Evolutionary conservation across 1,140 invertebrate species (phyloP).

Genomic region (Homarus americanus): DNA sequence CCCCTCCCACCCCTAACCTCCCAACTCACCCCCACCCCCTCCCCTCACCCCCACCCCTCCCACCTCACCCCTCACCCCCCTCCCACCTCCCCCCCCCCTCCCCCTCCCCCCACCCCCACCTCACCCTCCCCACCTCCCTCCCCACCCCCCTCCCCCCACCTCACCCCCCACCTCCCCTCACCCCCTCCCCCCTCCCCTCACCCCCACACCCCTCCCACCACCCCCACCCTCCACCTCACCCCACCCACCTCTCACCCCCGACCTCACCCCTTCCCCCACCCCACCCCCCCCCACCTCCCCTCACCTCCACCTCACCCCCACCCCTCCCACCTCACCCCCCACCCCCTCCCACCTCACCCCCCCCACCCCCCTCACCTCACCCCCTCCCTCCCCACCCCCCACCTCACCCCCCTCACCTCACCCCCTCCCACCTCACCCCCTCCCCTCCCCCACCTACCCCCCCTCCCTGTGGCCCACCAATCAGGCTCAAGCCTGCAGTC

Average conservation of each 20-base stretch:
- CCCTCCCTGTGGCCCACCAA: too few species aligned
- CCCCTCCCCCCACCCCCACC: not conserved
- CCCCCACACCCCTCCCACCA: not conserved
- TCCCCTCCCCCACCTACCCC: too few species aligned
- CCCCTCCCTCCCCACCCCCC: too few species aligned
- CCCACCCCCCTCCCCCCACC: not conserved
- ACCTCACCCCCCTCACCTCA: too few species aligned
- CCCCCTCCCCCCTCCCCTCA: not conserved
- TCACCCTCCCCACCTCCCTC: not conserved
- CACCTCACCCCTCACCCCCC: not conserved
- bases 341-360: too few species aligned
- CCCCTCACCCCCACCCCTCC: not conserved
- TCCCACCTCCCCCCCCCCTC: not conserved
- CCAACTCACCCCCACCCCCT: not conserved
- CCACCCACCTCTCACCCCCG: not conserved
- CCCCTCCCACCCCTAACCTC: too few species aligned
- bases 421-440: too few species aligned
- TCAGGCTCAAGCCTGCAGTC: too few species aligned
- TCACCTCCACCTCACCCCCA: not conserved
- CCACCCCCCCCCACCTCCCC: not conserved
- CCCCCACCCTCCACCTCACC: not conserved
- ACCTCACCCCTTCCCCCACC: not conserved
- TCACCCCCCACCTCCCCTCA: not conserved
- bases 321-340: not conserved
- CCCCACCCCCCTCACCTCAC: too few species aligned